These are phyloP conservation scores for Pseudonaja textilis DNA, from an alignment of 2,113 vertebrate genomes.

Conservation along the genomic window DNA sequence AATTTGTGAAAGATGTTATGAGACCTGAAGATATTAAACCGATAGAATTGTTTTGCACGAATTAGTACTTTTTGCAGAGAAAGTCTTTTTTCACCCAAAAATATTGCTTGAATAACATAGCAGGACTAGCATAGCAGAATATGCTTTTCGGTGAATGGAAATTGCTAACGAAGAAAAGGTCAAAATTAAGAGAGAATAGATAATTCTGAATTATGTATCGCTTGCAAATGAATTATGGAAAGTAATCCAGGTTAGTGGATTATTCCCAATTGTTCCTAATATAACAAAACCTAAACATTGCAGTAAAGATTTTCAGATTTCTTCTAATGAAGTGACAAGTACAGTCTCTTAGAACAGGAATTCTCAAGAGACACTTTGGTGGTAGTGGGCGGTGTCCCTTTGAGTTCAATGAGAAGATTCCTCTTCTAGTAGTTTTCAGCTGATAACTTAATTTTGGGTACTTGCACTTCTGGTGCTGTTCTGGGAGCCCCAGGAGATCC, in stretches of 20 bases:
- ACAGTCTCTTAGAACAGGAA: neutral
- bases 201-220: neutral
- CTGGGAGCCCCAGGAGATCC: neutral
- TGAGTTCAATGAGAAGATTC: neutral
- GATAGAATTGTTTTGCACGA: neutral
- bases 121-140: neutral
- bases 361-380: neutral
- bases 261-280: neutral
- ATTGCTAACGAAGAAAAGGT: neutral
- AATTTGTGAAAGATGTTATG: neutral
- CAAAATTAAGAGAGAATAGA: neutral
- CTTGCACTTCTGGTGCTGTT: neutral
- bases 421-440: neutral
- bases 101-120: neutral
- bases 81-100: neutral
- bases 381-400: neutral
- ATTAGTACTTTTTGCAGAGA: neutral
- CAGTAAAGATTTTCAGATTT: neutral
- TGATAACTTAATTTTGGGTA: neutral
- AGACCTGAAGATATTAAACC: neutral
- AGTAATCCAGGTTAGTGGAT: neutral
- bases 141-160: neutral
- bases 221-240: neutral
- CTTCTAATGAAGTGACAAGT: neutral
- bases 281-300: neutral